These are phyloP conservation scores for Lota lota DNA, from an alignment of 2,113 vertebrate species.

Conservation along the genomic window DNA sequence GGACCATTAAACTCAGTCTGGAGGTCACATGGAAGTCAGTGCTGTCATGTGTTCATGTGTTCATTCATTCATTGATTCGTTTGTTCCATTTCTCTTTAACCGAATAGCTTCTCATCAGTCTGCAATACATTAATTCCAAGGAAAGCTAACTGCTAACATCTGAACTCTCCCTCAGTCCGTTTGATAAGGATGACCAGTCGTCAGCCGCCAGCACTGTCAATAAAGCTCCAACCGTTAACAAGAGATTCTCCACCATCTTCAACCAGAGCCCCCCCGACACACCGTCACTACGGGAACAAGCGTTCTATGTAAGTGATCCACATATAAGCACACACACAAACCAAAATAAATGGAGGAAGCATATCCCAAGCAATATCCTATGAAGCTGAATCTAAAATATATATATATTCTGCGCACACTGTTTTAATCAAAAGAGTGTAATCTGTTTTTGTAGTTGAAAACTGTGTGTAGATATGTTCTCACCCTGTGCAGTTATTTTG, in stretches of 20 bases:
- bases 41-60: neutral
- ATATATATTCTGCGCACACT: too few species aligned
- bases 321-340: too few species aligned
- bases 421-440: too few species aligned
- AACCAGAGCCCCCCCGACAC: conserved; percentile 94
- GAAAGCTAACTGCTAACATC: too few species aligned
- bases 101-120: neutral
- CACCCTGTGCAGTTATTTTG: too few species aligned
- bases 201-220: conserved; percentile 83
- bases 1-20: conserved; percentile 94
- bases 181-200: conserved; percentile 91
- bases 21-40: conserved; percentile 97
- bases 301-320: conserved; percentile 85
- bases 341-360: too few species aligned
- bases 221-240: conserved; percentile 87
- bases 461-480: too few species aligned
- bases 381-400: too few species aligned
- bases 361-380: too few species aligned
- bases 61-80: neutral
- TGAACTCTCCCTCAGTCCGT: conserved; percentile 76
- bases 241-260: conserved; percentile 88
- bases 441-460: too few species aligned
- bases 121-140: too few species aligned
- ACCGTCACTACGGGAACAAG: conserved; percentile 88
- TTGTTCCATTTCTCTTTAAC: too few species aligned